phyloP scores from a whole-genome alignment of 2,113 vertebrate genomes.

The Dipodomys spectabilis region DNA sequence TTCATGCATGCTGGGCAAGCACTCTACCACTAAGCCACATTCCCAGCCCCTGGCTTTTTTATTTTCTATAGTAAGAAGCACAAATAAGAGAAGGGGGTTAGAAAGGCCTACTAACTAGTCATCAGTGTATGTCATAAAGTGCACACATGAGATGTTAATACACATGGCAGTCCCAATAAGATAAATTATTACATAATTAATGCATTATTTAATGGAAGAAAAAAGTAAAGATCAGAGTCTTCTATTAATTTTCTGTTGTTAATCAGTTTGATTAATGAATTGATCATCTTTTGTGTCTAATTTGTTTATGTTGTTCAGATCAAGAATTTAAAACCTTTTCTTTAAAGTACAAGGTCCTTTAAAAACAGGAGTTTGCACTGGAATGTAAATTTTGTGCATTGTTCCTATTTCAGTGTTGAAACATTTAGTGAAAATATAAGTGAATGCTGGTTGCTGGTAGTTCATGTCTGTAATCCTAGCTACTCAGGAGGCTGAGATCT shows the following conservation, averaged over 20 bases:
- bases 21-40: no score
- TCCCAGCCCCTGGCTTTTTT: not conserved
- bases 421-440: not conserved
- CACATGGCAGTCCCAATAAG: not conserved
- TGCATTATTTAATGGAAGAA: slow-evolving; percentile 11
- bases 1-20: no score
- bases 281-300: not conserved
- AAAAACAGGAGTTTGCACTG: not conserved
- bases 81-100: not conserved
- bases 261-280: not conserved
- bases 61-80: not conserved
- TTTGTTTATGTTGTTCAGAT: slow-evolving; percentile 4
- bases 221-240: not conserved
- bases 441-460: not conserved
- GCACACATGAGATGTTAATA: not conserved
- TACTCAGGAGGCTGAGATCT: no score
- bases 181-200: not conserved
- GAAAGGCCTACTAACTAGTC: not conserved
- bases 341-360: slow-evolving; percentile 2
- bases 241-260: slow-evolving; percentile 19
- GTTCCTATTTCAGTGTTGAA: not conserved
- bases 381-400: not conserved
- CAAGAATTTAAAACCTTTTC: slow-evolving; percentile 6
- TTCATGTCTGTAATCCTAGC: no score
- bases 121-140: not conserved